Percentiles rank a stretch among this genome's conserved stretches.
Conservation (phyloP, 2,888 invertebrate species). For the Anthophora plumipes region DNA sequence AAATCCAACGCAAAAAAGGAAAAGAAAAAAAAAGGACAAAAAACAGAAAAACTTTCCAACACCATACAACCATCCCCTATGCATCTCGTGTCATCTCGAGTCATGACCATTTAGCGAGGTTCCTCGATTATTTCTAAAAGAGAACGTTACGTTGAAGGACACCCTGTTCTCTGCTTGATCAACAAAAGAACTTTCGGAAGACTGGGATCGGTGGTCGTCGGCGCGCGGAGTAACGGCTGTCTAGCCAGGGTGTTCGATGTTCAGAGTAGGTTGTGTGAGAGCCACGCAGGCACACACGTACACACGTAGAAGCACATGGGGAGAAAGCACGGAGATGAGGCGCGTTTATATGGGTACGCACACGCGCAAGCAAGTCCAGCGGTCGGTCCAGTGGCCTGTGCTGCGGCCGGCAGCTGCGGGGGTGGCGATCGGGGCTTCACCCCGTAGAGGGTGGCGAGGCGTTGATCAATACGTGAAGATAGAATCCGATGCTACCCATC, state of each 20-base stretch:
- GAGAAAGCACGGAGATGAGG: conserved; percentile 68
- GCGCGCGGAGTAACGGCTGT: conserved; percentile 48
- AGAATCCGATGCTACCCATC: conserved; percentile 84
- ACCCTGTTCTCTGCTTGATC: conserved; percentile 11
- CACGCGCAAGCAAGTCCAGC: conserved; percentile 79
- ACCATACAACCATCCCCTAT: neutral
- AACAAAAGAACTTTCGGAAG: conserved; percentile 49
- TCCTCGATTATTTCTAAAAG: conserved; percentile 15
- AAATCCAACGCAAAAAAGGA: neutral
- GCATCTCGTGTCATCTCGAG: neutral
- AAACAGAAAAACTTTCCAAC: conserved; percentile 3
- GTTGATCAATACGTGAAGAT: conserved; percentile 85
- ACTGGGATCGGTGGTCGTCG: conserved; percentile 24
- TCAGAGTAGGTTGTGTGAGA: conserved; percentile 9
- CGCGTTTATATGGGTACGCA: conserved; percentile 79
- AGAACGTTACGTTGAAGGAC: conserved; percentile 21
- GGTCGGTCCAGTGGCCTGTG: conserved; percentile 84
- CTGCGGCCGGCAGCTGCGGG: conserved; percentile 83
- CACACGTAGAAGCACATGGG: conserved; percentile 44
- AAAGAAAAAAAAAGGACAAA: no score
- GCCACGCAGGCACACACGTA: neutral
- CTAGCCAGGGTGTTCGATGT: conserved; percentile 33
- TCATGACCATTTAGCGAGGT: conserved; percentile 6
- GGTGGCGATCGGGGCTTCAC: conserved; percentile 79
- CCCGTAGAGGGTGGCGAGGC: conserved; percentile 82